Base-by-base conservation (phyloP, 1,140 invertebrate species). In the Drosophila hydei region DNA sequence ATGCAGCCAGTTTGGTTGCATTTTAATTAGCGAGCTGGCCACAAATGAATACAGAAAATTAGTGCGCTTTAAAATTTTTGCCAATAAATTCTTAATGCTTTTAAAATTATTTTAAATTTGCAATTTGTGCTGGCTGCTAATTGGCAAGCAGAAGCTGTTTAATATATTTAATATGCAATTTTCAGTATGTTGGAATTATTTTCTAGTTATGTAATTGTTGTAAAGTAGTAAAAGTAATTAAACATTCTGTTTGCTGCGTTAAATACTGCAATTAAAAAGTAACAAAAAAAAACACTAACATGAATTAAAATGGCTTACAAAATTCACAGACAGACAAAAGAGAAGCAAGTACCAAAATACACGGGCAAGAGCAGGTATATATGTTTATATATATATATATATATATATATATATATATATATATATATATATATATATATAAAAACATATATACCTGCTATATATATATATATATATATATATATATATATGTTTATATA, bases 181-280 rank as follows among this genome's bases (percentile, higher is more conserved):
- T 54, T 36, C 42, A 67, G 60, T 68, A 54, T 72, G 60, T 59
- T 52, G 42, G 55, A 69, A 73, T 83, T 78, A 60, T 74, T 78
- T 77, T 72, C 74, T 87, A 87, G 48, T 18, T 16, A 56, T 9
- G 40, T 61, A 54, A 71, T 68, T 85, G 73, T 80, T 85, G 70
- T 71, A 58, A 79, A 71, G 63, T 75, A 71, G 59, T 58, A 38
- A 63, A 75, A 58, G 45, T 62, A 71, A 72, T 87, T 79, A 63
- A 65, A 88, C 76, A 88, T 88, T 78, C 83, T 45, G 56, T 88
- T 88, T 88, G 78, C 70, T 64, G 54, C 75, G 75, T 88, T 88
- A 88, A 87, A 75, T 67, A 83, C 75, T 54, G 79, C 75, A 88
- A 88, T 88, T 88, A 88, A 88, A 88, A 83, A 88, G n/a, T n/a